Conservation (phyloP, 1,140 invertebrate species). For the Onthophagus taurus region DNA sequence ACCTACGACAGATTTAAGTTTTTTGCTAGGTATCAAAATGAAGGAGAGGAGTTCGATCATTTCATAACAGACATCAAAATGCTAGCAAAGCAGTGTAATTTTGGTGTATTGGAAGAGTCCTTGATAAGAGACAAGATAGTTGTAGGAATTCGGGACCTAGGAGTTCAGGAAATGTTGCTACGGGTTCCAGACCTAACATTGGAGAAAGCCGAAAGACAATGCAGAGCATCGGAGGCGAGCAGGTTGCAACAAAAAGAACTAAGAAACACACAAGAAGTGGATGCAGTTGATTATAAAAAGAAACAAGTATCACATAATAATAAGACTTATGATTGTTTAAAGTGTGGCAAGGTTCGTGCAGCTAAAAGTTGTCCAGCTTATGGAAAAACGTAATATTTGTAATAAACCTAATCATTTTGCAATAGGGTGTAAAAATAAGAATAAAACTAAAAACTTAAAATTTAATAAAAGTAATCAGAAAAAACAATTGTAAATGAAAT, state of each 20-base stretch:
- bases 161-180: conserved; percentile 4
- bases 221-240: background rate
- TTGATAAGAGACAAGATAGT: conserved; percentile 7
- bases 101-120: background rate
- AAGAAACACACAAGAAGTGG: background rate
- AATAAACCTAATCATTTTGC: conserved; percentile 7
- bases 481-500: no score
- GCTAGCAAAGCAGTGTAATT: conserved; percentile 5
- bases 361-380: conserved; percentile 1
- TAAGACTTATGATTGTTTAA: conserved; percentile 8
- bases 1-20: conserved; percentile 22
- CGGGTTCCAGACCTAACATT: background rate
- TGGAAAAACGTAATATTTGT: conserved; percentile 6
- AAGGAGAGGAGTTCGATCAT: conserved; percentile 19
- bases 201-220: background rate
- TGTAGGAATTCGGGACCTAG: background rate
- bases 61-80: background rate
- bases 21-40: conserved; percentile 18
- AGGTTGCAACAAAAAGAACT: background rate
- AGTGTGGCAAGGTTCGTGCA: conserved; percentile 2
- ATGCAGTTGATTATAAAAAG: background rate
- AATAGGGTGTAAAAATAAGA: conserved; percentile 10
- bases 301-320: background rate
- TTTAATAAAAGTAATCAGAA: no score
- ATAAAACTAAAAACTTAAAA: background rate